Conservation (phyloP, 2,797 vertebrate genomes). For the Numenius phaeopus region DNA sequence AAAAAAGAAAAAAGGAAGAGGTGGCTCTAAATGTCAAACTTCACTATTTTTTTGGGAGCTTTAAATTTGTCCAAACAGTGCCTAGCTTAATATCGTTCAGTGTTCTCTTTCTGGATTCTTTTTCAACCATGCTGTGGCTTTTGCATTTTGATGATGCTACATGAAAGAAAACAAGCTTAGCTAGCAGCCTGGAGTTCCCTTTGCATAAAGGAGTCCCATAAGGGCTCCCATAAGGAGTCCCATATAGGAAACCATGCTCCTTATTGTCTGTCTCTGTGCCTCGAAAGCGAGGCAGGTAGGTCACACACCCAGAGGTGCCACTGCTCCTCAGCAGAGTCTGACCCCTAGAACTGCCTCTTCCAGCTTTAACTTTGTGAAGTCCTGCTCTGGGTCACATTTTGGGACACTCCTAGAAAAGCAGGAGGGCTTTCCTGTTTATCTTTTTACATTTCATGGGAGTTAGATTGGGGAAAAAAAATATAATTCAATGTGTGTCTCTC, state of each 20-base stretch:
- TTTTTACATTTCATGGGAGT: neutral
- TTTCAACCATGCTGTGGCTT: neutral
- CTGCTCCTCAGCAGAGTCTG: neutral
- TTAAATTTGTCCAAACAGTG: neutral
- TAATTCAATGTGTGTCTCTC: neutral
- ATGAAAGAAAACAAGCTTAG: neutral
- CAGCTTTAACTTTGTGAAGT: neutral
- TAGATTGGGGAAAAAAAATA: neutral
- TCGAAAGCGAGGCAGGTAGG: accelerated
- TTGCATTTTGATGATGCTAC: neutral
- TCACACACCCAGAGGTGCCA: accelerated
- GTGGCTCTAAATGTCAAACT: neutral
- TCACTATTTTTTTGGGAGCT: neutral
- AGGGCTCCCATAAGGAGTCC: neutral
- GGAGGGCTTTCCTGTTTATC: neutral
- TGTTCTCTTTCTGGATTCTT: neutral
- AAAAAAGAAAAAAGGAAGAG: neutral
- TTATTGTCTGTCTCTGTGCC: neutral
- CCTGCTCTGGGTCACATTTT: neutral
- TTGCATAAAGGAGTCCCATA: neutral
- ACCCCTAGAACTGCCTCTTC: neutral
- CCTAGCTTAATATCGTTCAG: neutral
- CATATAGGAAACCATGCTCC: neutral
- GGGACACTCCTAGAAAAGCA: neutral
- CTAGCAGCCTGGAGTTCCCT: neutral